A percentile compares a stretch with the other conserved stretches of the same genome.
Evolutionary conservation across 2,888 invertebrate species (phyloP).

Genomic region (Muschampia plurimacula): DNA sequence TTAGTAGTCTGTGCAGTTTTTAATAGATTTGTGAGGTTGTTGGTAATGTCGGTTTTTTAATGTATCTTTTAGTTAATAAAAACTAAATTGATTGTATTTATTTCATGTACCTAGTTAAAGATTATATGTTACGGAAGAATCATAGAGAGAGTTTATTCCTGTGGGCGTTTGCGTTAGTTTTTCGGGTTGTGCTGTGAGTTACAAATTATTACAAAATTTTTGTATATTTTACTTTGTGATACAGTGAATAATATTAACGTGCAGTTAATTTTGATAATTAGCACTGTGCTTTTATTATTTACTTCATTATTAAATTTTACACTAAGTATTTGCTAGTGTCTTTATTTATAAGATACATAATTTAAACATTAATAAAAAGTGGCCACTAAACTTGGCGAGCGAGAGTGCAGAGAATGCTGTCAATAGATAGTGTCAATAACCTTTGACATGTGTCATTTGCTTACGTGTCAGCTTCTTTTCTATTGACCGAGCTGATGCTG

Average conservation of each 20-base stretch:
- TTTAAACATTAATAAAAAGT: neutral
- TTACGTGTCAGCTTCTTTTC: constrained; percentile 75
- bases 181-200: neutral
- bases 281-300: too few relatives aligned
- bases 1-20: too few relatives aligned
- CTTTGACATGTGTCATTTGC: constrained; percentile 86
- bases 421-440: constrained; percentile 63
- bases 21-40: too few relatives aligned
- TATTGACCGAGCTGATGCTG: constrained; percentile 40
- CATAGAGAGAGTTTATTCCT: neutral
- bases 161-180: neutral
- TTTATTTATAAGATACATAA: neutral
- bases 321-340: too few relatives aligned
- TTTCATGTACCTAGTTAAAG: neutral
- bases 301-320: too few relatives aligned
- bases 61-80: neutral
- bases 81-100: too few relatives aligned
- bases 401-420: constrained; percentile 63
- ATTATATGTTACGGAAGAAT: neutral
- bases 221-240: too few relatives aligned
- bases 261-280: too few relatives aligned
- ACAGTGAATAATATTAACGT: too few relatives aligned
- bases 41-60: neutral
- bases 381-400: too few relatives aligned
- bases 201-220: too few relatives aligned